phyloP scores from a whole-genome alignment of 2,797 vertebrate species.

The Percopsis omiscomaycus region DNA sequence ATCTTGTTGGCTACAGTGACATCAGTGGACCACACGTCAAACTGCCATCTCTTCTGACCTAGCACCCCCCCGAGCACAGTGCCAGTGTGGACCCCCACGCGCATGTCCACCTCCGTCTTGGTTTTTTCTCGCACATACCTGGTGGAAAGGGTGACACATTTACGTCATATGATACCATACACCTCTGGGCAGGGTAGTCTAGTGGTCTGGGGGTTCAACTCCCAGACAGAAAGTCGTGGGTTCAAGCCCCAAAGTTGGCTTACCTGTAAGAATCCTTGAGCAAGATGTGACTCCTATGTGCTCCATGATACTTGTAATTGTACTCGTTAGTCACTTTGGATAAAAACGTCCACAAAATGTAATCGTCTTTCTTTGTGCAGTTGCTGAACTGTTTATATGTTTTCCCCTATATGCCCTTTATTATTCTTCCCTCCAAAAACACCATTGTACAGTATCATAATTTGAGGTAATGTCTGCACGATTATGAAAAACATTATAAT shows the following conservation, averaged over 20 bases:
- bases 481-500: too few relatives aligned
- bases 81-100: constrained; percentile 91
- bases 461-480: too few relatives aligned
- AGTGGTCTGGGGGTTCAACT: too few relatives aligned
- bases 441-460: too few relatives aligned
- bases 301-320: background rate
- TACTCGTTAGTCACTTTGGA: background rate
- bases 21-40: constrained; percentile 95
- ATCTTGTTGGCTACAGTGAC: constrained; percentile 97
- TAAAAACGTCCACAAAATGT: background rate
- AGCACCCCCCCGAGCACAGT: constrained; percentile 92
- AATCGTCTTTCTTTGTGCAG: too few relatives aligned
- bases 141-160: background rate
- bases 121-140: constrained; percentile 95
- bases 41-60: constrained; percentile 96
- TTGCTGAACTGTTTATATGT: too few relatives aligned
- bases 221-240: too few relatives aligned
- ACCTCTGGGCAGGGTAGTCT: too few relatives aligned
- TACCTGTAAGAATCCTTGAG: background rate
- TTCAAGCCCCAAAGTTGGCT: too few relatives aligned
- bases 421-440: too few relatives aligned
- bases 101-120: constrained; percentile 92
- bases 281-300: background rate
- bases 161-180: too few relatives aligned
- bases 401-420: too few relatives aligned